These are phyloP conservation scores for Podarcis lilfordi DNA, from an alignment of 2,797 vertebrate species.

Conservation along the genomic window DNA sequence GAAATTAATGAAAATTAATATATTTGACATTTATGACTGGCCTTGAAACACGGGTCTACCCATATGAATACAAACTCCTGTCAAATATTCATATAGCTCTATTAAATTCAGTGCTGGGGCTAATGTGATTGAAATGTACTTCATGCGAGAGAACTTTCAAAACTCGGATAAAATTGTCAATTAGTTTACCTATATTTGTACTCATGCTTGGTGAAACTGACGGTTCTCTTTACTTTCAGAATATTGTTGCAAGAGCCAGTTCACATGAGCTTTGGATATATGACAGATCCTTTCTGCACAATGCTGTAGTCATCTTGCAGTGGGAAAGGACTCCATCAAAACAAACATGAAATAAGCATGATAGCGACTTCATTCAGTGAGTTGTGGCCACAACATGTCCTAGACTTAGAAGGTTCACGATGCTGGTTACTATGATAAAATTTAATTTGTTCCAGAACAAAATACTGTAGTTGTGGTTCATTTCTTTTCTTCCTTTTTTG, in stretches of 20 bases:
- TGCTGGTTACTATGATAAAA: background rate
- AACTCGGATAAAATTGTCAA: background rate
- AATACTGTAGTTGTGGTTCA: background rate
- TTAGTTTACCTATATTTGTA: background rate
- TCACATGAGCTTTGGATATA: background rate
- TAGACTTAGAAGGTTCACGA: background rate
- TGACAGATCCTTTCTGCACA: background rate
- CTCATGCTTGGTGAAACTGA: background rate
- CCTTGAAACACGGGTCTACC: background rate
- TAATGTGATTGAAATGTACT: background rate
- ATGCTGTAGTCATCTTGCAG: background rate
- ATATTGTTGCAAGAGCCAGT: too few relatives aligned
- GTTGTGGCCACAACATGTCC: background rate
- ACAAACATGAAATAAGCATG: too few relatives aligned
- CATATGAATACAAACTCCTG: background rate
- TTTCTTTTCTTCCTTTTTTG: background rate
- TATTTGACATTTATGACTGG: background rate
- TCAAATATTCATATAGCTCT: background rate
- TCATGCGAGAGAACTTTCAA: background rate
- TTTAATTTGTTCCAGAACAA: too few relatives aligned
- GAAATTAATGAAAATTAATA: background rate
- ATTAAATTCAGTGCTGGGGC: background rate
- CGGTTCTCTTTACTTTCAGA: background rate
- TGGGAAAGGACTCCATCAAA: background rate
- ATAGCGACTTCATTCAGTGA: too few relatives aligned